Base-by-base conservation (phyloP, 2,113 vertebrate species). In the Erinaceus europaeus region DNA sequence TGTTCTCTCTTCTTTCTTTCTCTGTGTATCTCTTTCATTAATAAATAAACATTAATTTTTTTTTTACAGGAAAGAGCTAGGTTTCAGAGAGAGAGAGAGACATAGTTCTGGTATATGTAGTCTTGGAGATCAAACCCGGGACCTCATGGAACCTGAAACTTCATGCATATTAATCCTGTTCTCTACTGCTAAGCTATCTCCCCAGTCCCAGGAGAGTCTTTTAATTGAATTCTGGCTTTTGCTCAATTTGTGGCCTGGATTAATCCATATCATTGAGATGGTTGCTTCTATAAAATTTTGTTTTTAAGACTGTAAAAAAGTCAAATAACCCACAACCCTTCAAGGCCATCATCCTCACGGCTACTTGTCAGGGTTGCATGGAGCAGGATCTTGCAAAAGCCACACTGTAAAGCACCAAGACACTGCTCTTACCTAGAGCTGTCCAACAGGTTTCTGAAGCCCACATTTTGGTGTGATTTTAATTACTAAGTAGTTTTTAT, bases 261-360 rank as follows among this genome's bases (percentile, higher is more conserved):
- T 8, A 84, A 68, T 23, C 6, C 38, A 65, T 11, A 71, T 42
- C 18, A 68, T 36, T 3, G 44, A 50, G 65, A 72, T 10, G 29
- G n/a, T 18, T 93, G 38, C 50, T 46, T 44, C 67, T 71, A 52
- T 18, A 78, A 52, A 78, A 15, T 61, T 71, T 85, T 64, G 15
- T 42, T 90, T 93, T 75, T 68, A 61, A 90, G 89, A 77, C 36
- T 80, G 84, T 72, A 12, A 21, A 6, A 79, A 75, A 64, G 42
- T 57, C 79, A 50, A 82, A 84, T 34, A 52, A 12, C 38, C 48
- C 50, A 3, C 9, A 53, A 65, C 2, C 8, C 27, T 4, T 5
- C 1, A 25, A 21, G 32, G 34, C 34, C 23, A 65, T 38, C 21
- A 10, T 40, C 18, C 55, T 36, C 15, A 12, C 4, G 44, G 65